phyloP scores from a whole-genome alignment of 2,113 vertebrate genomes.

The Struthio camelus region DNA sequence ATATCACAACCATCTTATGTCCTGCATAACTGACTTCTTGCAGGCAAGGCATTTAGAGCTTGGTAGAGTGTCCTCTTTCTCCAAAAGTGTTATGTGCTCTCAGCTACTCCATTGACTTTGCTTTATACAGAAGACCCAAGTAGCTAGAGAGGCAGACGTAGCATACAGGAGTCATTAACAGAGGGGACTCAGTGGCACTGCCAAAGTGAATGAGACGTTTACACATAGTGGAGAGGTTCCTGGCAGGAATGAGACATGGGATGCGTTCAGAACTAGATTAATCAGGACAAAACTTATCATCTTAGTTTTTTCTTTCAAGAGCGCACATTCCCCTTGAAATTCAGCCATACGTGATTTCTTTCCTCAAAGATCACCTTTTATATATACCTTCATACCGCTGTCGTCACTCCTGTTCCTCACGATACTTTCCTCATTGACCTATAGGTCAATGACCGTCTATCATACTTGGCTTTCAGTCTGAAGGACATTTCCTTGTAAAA shows the following conservation, averaged over 20 bases:
- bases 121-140: not conserved
- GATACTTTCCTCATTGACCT: not conserved
- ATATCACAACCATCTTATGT: not conserved
- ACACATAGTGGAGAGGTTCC: too few relatives aligned
- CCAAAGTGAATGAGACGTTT: not conserved
- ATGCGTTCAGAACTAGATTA: not conserved
- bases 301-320: not conserved
- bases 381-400: rapidly evolving
- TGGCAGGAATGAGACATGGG: not conserved
- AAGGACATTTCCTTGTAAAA: not conserved
- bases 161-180: too few relatives aligned
- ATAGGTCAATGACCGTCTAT: not conserved
- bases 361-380: not conserved
- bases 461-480: not conserved
- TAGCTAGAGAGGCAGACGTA: not conserved
- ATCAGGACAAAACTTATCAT: not conserved
- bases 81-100: not conserved
- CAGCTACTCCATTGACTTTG: not conserved
- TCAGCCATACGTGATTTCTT: not conserved
- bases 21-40: not conserved
- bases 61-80: not conserved
- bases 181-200: not conserved
- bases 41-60: not conserved
- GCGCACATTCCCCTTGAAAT: not conserved
- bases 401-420: not conserved